Percentiles rank a stretch among this genome's conserved stretches.
phyloP scores from a whole-genome alignment of 2,888 invertebrate genomes.

The Xestobium rufovillosum region DNA sequence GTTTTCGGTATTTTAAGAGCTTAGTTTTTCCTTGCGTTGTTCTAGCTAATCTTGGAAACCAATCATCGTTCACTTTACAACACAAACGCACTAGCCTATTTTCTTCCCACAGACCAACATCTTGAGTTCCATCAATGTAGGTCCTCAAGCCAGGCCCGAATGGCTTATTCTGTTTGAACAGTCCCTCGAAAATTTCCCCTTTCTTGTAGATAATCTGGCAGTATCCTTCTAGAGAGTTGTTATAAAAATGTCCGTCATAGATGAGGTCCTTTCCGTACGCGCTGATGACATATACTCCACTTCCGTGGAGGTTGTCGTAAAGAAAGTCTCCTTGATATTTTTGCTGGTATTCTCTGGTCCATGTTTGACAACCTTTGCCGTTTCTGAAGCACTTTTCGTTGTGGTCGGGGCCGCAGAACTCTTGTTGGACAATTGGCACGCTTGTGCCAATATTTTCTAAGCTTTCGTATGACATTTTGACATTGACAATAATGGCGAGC shows the following conservation, averaged over 20 bases:
- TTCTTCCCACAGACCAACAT: slow-evolving; percentile 53
- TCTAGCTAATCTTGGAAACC: slow-evolving; percentile 31
- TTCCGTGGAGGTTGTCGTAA: slow-evolving; percentile 46
- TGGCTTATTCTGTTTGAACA: slow-evolving; percentile 46
- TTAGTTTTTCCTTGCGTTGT: slow-evolving; percentile 30
- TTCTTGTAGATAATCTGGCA: slow-evolving; percentile 47
- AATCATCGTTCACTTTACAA: slow-evolving; percentile 21
- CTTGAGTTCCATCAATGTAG: slow-evolving; percentile 41
- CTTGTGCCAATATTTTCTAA: neutral
- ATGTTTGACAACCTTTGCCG: neutral
- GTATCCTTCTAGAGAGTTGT: slow-evolving; percentile 49
- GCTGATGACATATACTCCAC: slow-evolving; percentile 41
- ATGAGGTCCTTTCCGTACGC: slow-evolving; percentile 32
- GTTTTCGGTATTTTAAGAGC: slow-evolving; percentile 32
- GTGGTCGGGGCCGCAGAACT: neutral
- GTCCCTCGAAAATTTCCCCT: slow-evolving; percentile 44
- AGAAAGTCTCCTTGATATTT: slow-evolving; percentile 43
- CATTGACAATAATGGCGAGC: no score
- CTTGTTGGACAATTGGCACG: neutral
- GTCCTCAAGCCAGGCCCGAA: slow-evolving; percentile 53
- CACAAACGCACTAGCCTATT: slow-evolving; percentile 43
- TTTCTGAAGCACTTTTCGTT: neutral
- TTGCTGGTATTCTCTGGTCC: neutral
- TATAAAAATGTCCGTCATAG: slow-evolving; percentile 48
- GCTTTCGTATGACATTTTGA: no score